Conservation (phyloP, 2,113 vertebrate species). For the Anoura caudifer region DNA sequence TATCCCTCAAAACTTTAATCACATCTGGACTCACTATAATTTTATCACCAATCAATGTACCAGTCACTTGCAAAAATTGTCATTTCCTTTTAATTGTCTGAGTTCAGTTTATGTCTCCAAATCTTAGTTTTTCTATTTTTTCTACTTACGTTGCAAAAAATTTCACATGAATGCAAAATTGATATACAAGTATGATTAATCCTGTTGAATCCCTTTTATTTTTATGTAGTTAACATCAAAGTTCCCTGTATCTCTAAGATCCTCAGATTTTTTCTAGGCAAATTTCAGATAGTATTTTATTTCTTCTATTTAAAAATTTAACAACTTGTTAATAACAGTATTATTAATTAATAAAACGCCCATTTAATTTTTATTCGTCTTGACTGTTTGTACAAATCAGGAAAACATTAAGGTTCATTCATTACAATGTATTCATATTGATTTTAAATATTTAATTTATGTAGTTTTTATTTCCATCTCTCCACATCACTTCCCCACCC, state of each 20-base stretch:
- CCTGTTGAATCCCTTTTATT: neutral
- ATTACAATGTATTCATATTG: neutral
- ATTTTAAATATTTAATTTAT: neutral
- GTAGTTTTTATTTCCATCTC: neutral
- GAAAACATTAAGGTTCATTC: neutral
- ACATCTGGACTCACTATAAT: neutral
- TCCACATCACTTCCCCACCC: neutral
- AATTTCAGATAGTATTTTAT: neutral
- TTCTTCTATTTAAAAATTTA: neutral
- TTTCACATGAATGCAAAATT: neutral
- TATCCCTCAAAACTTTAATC: neutral
- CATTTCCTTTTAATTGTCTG: neutral
- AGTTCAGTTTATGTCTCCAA: neutral
- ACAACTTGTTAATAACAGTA: neutral
- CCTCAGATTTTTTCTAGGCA: neutral
- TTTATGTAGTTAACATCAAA: neutral
- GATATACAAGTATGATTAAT: neutral
- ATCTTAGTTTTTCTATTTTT: neutral
- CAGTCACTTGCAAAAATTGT: neutral
- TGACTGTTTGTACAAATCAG: neutral
- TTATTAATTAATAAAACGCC: neutral
- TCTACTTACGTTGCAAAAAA: neutral
- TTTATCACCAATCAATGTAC: neutral
- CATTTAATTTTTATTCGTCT: neutral
- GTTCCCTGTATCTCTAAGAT: neutral